Base-by-base conservation (phyloP, 2,888 invertebrate genomes). In the Metallyticus violacea region DNA sequence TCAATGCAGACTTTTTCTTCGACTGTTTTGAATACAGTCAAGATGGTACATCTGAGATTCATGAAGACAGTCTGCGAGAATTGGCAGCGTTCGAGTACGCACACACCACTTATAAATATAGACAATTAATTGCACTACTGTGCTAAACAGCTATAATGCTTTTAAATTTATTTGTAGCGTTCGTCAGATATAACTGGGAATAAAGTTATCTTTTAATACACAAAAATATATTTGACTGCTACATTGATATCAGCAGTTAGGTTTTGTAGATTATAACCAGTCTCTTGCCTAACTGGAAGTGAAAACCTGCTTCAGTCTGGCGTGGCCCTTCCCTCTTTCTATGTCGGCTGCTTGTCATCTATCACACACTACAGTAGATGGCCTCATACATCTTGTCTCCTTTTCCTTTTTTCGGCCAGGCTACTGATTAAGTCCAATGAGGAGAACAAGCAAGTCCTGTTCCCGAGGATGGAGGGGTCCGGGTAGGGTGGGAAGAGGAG, bases 371-470 rank as follows among this genome's bases (percentile, higher is more conserved):
- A 79, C 86, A 77, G 88, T 88, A 88, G 87, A 88, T 89, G 88
- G 86, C 87, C 88, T 86, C 88, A 88, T 88, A 88, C 87, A 88
- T 87, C 87, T 89, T 90, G 90, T 90, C 77, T 77, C 90, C 90
- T 90, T 90, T 89, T 89, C 26, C 28, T 89, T 90, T 90, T 90
- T 89, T 89, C 26, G 62, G 85, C 30, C 30, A 29, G 90, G 91
- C 91, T 92, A 91, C 92, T 91, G 92, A 92, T 92, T 91, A 90
- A 90, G 88, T 88, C 86, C 86, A 85, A 86, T 83, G 85, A 86
- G 85, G 79, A 83, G 77, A 86, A 88, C 26, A 80, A 80, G 80
- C 77, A 77, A 40, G 30, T 40, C 87, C 81, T 82, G 88, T 81
- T 81, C 40, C 26, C 77, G 40, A 26, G 30, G 26, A 79, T 28